Percentiles rank a stretch among this genome's conserved stretches.
Evolutionary conservation across 1,140 invertebrate species (phyloP).

Genomic region (Drosophila nigromelanica): DNA sequence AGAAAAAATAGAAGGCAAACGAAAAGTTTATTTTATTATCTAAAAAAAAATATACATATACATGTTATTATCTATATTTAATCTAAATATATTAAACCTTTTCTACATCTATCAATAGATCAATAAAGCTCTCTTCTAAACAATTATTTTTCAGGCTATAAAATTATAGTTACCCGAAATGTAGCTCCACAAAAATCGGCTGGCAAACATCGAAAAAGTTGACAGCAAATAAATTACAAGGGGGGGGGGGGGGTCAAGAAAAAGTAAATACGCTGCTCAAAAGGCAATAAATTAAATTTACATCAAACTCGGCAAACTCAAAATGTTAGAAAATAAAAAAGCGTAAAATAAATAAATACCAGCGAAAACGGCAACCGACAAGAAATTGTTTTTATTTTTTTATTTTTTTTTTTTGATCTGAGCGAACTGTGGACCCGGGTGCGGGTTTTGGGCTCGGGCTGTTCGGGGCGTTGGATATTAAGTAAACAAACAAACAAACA

Average conservation of each 20-base stretch:
- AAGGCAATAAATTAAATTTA: slow-evolving; percentile 77
- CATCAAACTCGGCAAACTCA: slow-evolving; percentile 58
- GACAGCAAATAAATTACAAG: slow-evolving; percentile 68
- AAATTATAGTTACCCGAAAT: slow-evolving; percentile 4
- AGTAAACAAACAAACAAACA: slow-evolving; percentile 68
- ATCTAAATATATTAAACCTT: no score
- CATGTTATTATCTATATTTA: no score
- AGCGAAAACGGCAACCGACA: slow-evolving; percentile 47
- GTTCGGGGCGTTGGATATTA: slow-evolving; percentile 20
- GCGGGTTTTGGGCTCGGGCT: not conserved
- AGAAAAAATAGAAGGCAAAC: no score
- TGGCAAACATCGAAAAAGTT: slow-evolving; percentile 37
- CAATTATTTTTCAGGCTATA: no score
- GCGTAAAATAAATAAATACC: slow-evolving; percentile 33
- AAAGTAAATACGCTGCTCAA: slow-evolving; percentile 47
- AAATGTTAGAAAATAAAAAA: slow-evolving; percentile 20
- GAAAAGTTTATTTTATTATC: no score
- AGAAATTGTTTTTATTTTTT: slow-evolving; percentile 61
- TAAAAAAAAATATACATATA: no score
- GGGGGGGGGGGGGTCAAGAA: slow-evolving; percentile 36
- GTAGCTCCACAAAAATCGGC: slow-evolving; percentile 30
- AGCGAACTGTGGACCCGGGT: no score
- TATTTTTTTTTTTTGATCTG: slow-evolving; percentile 13
- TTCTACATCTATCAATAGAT: no score
- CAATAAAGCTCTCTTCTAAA: no score